Percentiles rank a stretch among this genome's conserved stretches.
phyloP scores from a whole-genome alignment of 64 coral and sea anemone genomes.

The Anthopleura sola region DNA sequence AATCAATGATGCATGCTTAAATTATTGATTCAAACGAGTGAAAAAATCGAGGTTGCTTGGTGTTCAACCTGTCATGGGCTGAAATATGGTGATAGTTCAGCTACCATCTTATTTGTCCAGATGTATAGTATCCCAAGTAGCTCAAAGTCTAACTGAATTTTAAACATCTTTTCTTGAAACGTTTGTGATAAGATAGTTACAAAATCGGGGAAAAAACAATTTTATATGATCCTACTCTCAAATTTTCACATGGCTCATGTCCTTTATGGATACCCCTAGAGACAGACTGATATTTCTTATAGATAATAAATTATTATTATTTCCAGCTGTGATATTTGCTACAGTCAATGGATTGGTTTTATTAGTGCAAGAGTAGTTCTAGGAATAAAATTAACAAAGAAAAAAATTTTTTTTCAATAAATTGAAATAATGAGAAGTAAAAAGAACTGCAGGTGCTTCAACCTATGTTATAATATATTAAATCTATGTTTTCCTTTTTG shows the following conservation, averaged over 20 bases:
- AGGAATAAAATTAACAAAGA: not conserved
- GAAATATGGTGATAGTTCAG: conserved; percentile 9
- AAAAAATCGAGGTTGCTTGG: not conserved
- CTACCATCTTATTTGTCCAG: not conserved
- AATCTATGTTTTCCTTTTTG: not conserved
- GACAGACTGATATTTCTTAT: not conserved
- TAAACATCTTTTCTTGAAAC: not conserved
- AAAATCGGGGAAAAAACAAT: not conserved
- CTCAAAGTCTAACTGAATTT: not conserved
- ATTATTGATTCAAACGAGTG: not conserved
- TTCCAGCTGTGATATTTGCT: not conserved
- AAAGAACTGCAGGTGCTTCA: not conserved
- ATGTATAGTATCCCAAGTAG: not conserved
- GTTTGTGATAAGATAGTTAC: too few relatives aligned
- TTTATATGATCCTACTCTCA: not conserved
- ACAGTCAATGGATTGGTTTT: not conserved
- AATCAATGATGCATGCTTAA: not conserved
- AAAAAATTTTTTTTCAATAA: not conserved
- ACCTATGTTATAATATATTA: not conserved
- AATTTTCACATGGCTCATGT: not conserved
- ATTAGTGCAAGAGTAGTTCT: not conserved
- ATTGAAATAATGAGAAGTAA: not conserved
- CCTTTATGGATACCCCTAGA: not conserved
- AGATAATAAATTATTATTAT: not conserved
- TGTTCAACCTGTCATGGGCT: not conserved